These are phyloP conservation scores for Chionomys nivalis DNA, from an alignment of 2,113 vertebrate species.

Conservation along the genomic window DNA sequence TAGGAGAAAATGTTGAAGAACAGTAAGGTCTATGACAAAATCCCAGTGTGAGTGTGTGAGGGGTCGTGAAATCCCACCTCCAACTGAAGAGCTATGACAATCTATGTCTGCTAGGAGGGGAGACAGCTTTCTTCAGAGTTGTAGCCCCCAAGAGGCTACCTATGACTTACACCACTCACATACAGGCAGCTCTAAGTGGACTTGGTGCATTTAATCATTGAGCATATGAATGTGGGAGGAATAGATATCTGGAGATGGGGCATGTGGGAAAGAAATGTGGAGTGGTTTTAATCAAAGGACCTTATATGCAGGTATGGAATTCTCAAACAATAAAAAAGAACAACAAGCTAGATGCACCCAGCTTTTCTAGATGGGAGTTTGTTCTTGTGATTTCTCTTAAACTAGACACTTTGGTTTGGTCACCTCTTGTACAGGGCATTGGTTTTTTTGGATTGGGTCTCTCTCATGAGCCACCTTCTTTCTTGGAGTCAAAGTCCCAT, in stretches of 20 bases:
- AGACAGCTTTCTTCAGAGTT: not conserved
- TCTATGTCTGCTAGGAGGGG: not conserved
- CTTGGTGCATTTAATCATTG: not conserved
- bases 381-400: not conserved
- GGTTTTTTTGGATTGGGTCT: not conserved
- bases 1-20: not conserved
- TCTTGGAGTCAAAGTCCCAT: not conserved
- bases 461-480: not conserved
- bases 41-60: no score
- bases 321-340: not conserved
- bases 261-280: not conserved
- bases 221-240: no score
- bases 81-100: not conserved
- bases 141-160: not conserved
- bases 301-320: not conserved
- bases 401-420: not conserved
- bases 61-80: no score
- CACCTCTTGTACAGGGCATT: not conserved
- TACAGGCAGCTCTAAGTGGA: not conserved
- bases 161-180: no score
- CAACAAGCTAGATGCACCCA: not conserved
- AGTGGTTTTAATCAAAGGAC: not conserved
- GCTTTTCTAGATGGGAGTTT: not conserved
- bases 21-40: no score
- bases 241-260: not conserved